A percentile compares a stretch with the other conserved stretches of the same genome.
Conservation (phyloP, 1,140 invertebrate genomes). For the Alviniconcha marisindica region DNA sequence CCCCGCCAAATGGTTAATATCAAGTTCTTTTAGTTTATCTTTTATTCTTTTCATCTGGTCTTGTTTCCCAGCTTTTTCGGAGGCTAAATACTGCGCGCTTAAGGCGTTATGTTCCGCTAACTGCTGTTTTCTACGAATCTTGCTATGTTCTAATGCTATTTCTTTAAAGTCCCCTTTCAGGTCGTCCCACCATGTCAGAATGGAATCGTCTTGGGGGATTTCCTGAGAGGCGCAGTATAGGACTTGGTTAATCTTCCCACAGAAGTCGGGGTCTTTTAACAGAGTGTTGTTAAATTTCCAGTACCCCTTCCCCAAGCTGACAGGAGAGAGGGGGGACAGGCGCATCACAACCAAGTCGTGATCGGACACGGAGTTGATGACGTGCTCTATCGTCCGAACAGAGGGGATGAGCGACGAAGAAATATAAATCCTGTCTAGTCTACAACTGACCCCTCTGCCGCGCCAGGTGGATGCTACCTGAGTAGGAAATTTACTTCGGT, state of each 20-base stretch:
- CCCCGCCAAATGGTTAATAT: constrained; percentile 38
- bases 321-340: neutral
- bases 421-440: constrained; percentile 38
- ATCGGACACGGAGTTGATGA: constrained; percentile 5
- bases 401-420: constrained; percentile 2
- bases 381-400: neutral
- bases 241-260: neutral
- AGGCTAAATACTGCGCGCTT: neutral
- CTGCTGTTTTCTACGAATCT: constrained; percentile 19
- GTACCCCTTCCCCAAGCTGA: constrained; percentile 27
- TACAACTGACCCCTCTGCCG: neutral
- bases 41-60: constrained; percentile 11
- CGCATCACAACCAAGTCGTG: constrained; percentile 12
- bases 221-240: neutral
- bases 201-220: constrained; percentile 7
- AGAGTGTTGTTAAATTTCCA: constrained; percentile 53
- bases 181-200: constrained; percentile 34
- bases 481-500: constrained; percentile 7
- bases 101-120: neutral
- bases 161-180: constrained; percentile 36
- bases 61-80: neutral
- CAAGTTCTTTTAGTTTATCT: constrained; percentile 38
- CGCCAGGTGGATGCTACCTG: constrained; percentile 17
- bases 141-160: constrained; percentile 21
- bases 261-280: neutral